A percentile compares a stretch with the other conserved stretches of the same genome.
Conservation (phyloP, 2,797 vertebrate genomes). For the Tapirus indicus region DNA sequence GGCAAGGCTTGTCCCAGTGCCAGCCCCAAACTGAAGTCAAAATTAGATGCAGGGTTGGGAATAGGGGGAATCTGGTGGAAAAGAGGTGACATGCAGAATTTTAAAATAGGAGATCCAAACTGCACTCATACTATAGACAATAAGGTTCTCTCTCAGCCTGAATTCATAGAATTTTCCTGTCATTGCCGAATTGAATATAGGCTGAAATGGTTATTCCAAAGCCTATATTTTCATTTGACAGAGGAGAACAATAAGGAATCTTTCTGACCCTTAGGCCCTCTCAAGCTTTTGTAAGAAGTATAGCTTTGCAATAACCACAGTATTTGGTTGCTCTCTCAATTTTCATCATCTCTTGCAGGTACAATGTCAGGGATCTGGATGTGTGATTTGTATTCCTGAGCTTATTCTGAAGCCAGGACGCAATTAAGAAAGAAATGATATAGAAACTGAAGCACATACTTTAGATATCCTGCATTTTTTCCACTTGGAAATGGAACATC, state of each 20-base stretch:
- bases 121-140: accelerated
- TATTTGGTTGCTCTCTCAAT: background rate
- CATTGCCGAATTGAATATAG: background rate
- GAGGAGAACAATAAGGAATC: background rate
- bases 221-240: background rate
- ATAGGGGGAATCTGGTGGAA: background rate
- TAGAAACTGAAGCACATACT: background rate
- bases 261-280: background rate
- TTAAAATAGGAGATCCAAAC: no score
- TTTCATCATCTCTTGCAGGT: background rate
- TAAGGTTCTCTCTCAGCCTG: background rate
- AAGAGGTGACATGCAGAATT: background rate
- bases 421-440: background rate
- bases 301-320: background rate
- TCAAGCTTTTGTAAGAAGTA: background rate
- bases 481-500: background rate
- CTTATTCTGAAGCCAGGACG: conserved; percentile 29
- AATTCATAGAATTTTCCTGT: background rate
- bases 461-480: background rate
- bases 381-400: background rate
- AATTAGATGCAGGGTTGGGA: background rate
- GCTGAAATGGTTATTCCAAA: background rate
- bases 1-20: background rate
- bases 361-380: background rate
- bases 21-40: background rate